Evolutionary conservation across 2,113 vertebrate species (phyloP), one percentile per base, ranked within the genome.

Genomic region (Damaliscus lunatus): DNA sequence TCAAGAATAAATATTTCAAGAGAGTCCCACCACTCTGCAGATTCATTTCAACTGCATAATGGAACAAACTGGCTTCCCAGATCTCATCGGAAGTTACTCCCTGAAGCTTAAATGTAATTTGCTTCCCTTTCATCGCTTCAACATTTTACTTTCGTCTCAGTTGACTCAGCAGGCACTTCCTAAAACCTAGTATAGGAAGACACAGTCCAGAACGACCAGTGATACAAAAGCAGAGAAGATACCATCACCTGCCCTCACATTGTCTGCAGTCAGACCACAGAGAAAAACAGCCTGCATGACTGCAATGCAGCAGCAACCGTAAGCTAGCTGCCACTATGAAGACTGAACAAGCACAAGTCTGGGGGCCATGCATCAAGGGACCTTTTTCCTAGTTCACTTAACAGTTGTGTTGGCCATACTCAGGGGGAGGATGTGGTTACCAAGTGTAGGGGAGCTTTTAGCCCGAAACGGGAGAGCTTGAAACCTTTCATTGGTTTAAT

Each of bases 71-170:
- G 97, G 97, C 95, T 98, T 97, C 98, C 90, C 91, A 98, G 94
- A 94, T 96, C 98, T 98, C 98, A 98, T 95, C 98, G 97, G 98
- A 98, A 98, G 95, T 96, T 96, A 94, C 98, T 98, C 97, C 98
- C 88, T 98, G 91, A 98, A 98, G 83, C 83, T 96, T 98, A 98
- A 98, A 98, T 97, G 97, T 84, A 94, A 98, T 97, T 97, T 96
- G 94, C 52, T 71, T 90, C 25, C 53, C 48, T 91, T 83, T 52
- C 62, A 90, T 86, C 15, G 55, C 80, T 92, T 97, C 94, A 84
- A 95, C 96, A 97, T 98, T 98, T 97, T 96, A 92, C 50, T 96
- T 96, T 96, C 90, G 48, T 81, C 96, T 98, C 93, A 52, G 94
- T 92, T 52, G 80, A 97, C 90, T 84, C 57, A n/a, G 40, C 16